phyloP scores from a whole-genome alignment of 1,140 invertebrate genomes.

The Cydia fagiglandana region DNA sequence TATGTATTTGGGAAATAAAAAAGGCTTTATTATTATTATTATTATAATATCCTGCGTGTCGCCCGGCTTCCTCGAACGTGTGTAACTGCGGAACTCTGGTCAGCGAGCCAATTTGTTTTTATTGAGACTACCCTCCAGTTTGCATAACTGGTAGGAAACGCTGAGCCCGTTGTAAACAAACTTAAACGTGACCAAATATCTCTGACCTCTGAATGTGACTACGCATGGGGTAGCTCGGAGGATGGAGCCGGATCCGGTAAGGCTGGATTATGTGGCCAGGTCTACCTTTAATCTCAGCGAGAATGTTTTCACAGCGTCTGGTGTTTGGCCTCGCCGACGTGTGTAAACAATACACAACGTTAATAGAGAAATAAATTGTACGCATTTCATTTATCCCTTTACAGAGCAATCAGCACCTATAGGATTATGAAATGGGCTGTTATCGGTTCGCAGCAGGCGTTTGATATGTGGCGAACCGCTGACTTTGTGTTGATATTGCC shows the following conservation, averaged over 20 bases:
- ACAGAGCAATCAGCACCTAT: slow-evolving; percentile 61
- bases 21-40: no score
- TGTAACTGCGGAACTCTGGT: slow-evolving; percentile 69
- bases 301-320: slow-evolving; percentile 70
- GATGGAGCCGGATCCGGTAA: slow-evolving; percentile 43
- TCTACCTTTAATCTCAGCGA: slow-evolving; percentile 69
- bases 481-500: slow-evolving; percentile 51
- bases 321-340: slow-evolving; percentile 55
- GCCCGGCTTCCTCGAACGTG: slow-evolving; percentile 72
- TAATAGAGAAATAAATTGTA: slow-evolving; percentile 78
- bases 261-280: slow-evolving; percentile 47
- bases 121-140: slow-evolving; percentile 75
- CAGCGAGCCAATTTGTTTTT: slow-evolving; percentile 76
- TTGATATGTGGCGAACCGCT: slow-evolving; percentile 43
- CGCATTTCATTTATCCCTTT: slow-evolving; percentile 70
- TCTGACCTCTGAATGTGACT: slow-evolving; percentile 48
- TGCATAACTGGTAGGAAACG: slow-evolving; percentile 75
- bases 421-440: slow-evolving; percentile 50
- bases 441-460: slow-evolving; percentile 55
- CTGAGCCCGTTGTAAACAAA: slow-evolving; percentile 74
- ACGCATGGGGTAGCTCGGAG: slow-evolving; percentile 34
- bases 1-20: no score
- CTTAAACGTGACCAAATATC: slow-evolving; percentile 54
- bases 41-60: slow-evolving; percentile 57
- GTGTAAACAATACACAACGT: slow-evolving; percentile 73